Percentiles rank a stretch among this genome's conserved stretches.
phyloP scores from a whole-genome alignment of 1,140 invertebrate genomes.

The Drosophila subpulchrella region DNA sequence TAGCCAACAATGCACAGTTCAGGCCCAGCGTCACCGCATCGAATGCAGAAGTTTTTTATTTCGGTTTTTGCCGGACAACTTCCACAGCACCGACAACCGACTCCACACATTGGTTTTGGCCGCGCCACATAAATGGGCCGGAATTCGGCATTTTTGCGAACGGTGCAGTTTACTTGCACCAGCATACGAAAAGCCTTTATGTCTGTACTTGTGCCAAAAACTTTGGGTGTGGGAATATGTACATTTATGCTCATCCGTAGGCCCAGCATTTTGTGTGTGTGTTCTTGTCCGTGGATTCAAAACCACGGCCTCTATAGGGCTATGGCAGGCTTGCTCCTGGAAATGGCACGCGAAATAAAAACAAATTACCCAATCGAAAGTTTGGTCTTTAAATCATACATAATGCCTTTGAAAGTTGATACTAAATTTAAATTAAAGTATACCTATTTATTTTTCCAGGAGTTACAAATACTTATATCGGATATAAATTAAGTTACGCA shows the following conservation, averaged over 20 bases:
- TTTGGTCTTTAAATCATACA: constrained; percentile 4
- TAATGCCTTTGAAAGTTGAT: not conserved
- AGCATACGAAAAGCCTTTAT: constrained; percentile 23
- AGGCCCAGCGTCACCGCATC: constrained; percentile 34
- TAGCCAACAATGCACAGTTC: constrained; percentile 38
- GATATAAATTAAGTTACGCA: not conserved
- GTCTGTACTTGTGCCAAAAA: constrained; percentile 34
- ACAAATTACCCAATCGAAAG: constrained; percentile 2
- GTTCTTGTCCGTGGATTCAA: not conserved
- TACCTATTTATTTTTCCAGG: not conserved
- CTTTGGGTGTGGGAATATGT: constrained; percentile 28
- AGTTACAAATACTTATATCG: not conserved
- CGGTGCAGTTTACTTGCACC: constrained; percentile 40
- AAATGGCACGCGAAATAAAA: constrained; percentile 18
- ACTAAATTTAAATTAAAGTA: not conserved
- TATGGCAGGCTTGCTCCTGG: constrained; percentile 4
- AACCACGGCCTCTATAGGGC: constrained; percentile 3
- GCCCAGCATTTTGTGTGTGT: constrained; percentile 9
- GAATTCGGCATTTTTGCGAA: constrained; percentile 49
- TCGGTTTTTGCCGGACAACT: constrained; percentile 28
- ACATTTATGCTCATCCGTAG: constrained; percentile 26
- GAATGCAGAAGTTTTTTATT: constrained; percentile 36
- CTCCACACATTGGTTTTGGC: constrained; percentile 39
- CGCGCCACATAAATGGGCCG: constrained; percentile 49
- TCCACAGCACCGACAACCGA: constrained; percentile 16